Evolutionary conservation across 2,113 vertebrate species (phyloP), one percentile per base, ranked within the genome.

Genomic region (Atherinomorus stipes): DNA sequence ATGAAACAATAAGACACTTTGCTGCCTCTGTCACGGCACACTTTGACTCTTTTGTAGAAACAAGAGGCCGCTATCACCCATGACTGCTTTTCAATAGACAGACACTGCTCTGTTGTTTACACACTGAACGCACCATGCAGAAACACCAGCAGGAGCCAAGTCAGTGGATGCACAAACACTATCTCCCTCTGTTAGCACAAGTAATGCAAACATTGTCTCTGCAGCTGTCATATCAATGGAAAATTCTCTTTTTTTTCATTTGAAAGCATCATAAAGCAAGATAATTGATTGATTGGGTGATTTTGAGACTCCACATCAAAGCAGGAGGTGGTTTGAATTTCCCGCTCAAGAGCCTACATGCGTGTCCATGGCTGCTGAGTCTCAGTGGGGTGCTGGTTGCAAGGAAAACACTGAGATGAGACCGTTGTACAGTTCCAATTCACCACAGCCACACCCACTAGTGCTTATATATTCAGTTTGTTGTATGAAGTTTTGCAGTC

Each of bases 1-100:
- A 38, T 44, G 18, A 71, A 73, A 89, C 82, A 80, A 80, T 78
- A 38, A 69, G 57, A 34, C 64, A 13, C 77, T 85, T 71, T 64
- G 47, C 51, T 70, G 26, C 40, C 28, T 23, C 69, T 64, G 28
- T 78, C 65, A 28, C 11, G 72, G 64, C 72, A 77, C 69, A 59
- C 61, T 74, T 19, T 4, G 12, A 49, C 52, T 68, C 64, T 72
- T 38, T 2, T 51, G 10, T 54, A 34, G 60, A 61, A 57, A 87
- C 54, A 73, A 31, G 79, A 78, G 78, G 58, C 51, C 72, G 62
- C 61, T 53, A 64, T 87, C 84, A 62, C 67, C 68, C 58, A 58
- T 58, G 67, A 26, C 64, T 58, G 49, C 40, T 19, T 54, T 75
- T 62, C 47, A 34, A 60, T 15, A 16, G 42, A 57, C 71, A 75